Evolutionary conservation across 2,888 invertebrate species (phyloP).

Genomic region (Elmis aenea): DNA sequence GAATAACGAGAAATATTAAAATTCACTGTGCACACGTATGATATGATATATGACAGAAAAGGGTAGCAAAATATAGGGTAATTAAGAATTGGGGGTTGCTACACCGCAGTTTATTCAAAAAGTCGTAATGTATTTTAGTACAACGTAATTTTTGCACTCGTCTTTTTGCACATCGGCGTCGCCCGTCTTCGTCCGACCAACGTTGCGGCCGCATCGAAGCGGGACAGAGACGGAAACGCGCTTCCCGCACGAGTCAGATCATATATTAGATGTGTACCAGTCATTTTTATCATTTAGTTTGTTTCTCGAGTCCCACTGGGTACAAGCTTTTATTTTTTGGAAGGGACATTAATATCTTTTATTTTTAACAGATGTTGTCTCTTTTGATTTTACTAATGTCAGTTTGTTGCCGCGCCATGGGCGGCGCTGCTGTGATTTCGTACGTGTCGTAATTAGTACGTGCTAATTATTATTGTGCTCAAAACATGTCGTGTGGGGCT

Average conservation of each 20-base stretch:
- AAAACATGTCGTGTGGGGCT: too few relatives aligned
- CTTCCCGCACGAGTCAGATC: constrained; percentile 12
- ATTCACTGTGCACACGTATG: constrained; percentile 25
- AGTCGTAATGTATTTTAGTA: constrained; percentile 22
- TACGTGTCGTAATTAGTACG: too few relatives aligned
- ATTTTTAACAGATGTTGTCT: constrained; percentile 24
- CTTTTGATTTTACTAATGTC: constrained; percentile 18
- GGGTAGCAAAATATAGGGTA: constrained; percentile 30
- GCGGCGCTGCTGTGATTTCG: too few relatives aligned
- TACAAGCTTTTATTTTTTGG: constrained; percentile 23
- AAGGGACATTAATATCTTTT: constrained; percentile 25
- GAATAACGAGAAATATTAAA: constrained; percentile 25
- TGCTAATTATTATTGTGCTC: too few relatives aligned
- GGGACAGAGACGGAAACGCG: constrained; percentile 4
- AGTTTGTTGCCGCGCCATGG: too few relatives aligned
- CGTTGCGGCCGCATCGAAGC: neutral
- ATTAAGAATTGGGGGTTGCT: constrained; percentile 29
- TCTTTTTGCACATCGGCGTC: constrained; percentile 9
- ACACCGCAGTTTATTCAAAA: constrained; percentile 28
- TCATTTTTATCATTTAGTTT: constrained; percentile 26
- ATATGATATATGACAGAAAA: constrained; percentile 30
- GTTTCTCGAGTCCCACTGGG: constrained; percentile 22
- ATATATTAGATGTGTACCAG: constrained; percentile 22
- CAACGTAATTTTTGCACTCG: constrained; percentile 21
- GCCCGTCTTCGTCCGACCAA: constrained; percentile 3